phyloP scores from a whole-genome alignment of 2,113 vertebrate genomes.

The Percina caprodes region DNA sequence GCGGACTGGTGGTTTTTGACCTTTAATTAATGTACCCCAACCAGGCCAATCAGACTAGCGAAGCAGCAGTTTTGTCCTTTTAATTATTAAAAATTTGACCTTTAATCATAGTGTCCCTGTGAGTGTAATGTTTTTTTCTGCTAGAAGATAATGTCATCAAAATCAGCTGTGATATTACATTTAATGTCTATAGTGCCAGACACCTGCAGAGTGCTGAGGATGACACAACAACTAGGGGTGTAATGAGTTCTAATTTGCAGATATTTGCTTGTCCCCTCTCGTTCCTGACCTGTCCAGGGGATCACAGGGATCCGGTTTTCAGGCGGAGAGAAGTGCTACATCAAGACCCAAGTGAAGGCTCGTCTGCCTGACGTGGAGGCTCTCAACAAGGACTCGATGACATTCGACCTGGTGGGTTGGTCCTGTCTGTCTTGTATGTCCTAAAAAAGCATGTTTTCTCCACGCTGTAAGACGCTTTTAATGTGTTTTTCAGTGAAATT shows the following conservation, averaged over 20 bases:
- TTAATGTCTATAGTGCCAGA: neutral
- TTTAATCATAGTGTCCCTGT: conserved; percentile 55
- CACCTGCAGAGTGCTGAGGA: neutral
- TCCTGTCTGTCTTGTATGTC: neutral
- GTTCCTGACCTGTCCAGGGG: conserved; percentile 80
- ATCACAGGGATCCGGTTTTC: conserved; percentile 95
- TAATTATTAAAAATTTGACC: conserved; percentile 60
- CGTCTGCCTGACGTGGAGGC: conserved; percentile 88
- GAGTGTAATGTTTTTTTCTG: conserved; percentile 26
- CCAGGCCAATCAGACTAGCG: conserved; percentile 64
- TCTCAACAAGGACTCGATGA: conserved; percentile 87
- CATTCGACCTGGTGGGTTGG: conserved; percentile 90
- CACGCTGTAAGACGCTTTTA: neutral
- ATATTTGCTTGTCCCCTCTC: neutral
- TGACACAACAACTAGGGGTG: neutral
- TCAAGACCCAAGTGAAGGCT: conserved; percentile 94
- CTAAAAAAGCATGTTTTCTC: neutral
- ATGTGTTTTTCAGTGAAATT: neutral
- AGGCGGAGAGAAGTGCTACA: conserved; percentile 94
- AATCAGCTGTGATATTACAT: conserved; percentile 1
- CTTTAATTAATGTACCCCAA: conserved; percentile 69
- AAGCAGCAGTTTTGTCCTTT: conserved; percentile 57
- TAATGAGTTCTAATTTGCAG: neutral
- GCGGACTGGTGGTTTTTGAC: conserved; percentile 65
- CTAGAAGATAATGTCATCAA: conserved; percentile 9